These are phyloP conservation scores for Nilaparvata lugens DNA, from an alignment of 1,140 invertebrate genomes.

Conservation along the genomic window DNA sequence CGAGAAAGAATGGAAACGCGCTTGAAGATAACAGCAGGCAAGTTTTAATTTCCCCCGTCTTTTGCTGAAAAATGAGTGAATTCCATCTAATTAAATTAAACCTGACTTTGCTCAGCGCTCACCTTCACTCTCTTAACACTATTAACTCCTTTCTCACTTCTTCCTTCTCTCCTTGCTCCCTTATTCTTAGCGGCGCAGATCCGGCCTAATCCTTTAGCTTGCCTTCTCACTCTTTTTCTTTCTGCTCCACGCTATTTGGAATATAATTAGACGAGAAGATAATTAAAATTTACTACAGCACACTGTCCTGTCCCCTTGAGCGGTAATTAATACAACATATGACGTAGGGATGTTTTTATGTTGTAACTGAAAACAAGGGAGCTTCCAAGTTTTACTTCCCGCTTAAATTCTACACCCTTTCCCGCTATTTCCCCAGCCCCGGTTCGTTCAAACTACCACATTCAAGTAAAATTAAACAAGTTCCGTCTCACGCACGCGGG, in stretches of 20 bases:
- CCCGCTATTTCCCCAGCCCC: neutral
- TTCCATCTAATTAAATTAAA: neutral
- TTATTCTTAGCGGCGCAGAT: no score
- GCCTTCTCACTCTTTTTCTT: conserved; percentile 4
- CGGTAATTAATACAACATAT: no score
- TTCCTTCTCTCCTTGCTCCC: neutral
- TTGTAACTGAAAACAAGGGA: neutral
- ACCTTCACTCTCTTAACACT: conserved; percentile 14
- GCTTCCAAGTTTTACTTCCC: neutral
- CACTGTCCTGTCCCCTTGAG: no score
- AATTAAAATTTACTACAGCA: no score
- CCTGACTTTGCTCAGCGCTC: neutral
- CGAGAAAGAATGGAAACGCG: no score
- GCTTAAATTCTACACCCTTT: neutral
- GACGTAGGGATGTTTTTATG: no score
- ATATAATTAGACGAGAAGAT: no score
- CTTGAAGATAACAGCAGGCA: no score
- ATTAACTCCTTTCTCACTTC: conserved; percentile 18
- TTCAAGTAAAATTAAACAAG: neutral
- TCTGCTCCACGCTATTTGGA: no score
- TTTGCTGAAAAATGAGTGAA: no score
- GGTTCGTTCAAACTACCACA: neutral
- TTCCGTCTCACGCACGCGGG: neutral
- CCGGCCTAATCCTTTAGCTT: no score
- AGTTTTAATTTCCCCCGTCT: no score